Base-by-base conservation (phyloP, 92 coral and sea anemone genomes). In the Parazoanthus atlanticus region DNA sequence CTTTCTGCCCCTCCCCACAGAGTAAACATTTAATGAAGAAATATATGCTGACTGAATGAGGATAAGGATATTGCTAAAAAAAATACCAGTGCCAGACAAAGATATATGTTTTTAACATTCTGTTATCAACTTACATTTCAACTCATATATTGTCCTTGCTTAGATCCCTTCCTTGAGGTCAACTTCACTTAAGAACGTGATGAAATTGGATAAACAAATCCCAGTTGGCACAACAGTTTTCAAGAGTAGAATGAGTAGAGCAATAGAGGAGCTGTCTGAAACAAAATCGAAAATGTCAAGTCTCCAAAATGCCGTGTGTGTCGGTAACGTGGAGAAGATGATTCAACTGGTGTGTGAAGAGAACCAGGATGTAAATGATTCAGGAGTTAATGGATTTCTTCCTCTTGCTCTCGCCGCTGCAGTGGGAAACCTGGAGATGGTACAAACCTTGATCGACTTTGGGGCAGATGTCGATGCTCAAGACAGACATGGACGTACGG, bases 341-440 rank as follows among this genome's bases (percentile, higher is more conserved):
- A 13, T 74, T 11, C 78, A 74, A 46, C 46, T 74, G 8, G 78
- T 74, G 25, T 74, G 78, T 74, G 47, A 74, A 13, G 46, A 74
- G 3, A 26, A 74, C 3, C 47, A 33, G 78, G 78, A 74, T 33
- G 78, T 74, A 26, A 33, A 33, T 19, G 78, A 33, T 74, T 8
- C 46, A 32, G 49, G 79, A 32, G 13, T 1, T 0, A 32, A 33
- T 0, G 47, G 79, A 31, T 6, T 74, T 26, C 79, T 3, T 13
- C 79, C 79, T 17, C 46, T 74, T 8, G 28, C 25, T 10, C 46
- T 74, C 8, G 23, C 46, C 7, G 47, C 79, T 10, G 79, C 79
- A 5, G 21, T 11, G 46, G 79, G n/a, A 17, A 74, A 74, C 36
- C 8, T 15, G 28, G 79, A 74, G 49, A 74, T 32, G 23, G 10